Evolutionary conservation across 2,797 vertebrate species (phyloP), one percentile per base, ranked within the genome.

Genomic region (Telmatherina bonti): DNA sequence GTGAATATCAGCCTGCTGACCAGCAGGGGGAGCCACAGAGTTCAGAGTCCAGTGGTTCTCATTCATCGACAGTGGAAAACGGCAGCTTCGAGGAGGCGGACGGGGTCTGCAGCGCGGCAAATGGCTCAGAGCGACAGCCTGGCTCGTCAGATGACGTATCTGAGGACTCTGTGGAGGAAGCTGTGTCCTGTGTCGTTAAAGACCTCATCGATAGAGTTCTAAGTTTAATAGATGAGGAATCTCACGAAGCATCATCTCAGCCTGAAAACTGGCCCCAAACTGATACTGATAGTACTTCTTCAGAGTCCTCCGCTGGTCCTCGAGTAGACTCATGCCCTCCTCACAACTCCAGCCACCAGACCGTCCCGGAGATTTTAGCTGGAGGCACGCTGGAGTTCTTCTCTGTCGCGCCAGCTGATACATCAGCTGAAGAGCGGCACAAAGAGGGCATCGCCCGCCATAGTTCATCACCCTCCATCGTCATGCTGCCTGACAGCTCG

Each of bases 381-480:
- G 94, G 92, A 45, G 95, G 95, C 55, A 95, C 94, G 3, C 88
- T 96, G 52, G 96, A 94, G 26, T 94, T 97, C 79, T 84, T 98
- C 0, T 93, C 95, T 0, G 92, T 94, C 5, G 90, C 95, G 18
- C 80, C 88, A 2, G 72, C 79, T 22, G 85, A 87, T 26, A 6
- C 53, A 2, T 63, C 47, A 31, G 43, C 67, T 12, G 88, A 88
- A 29, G 93, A 91, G 65, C 91, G 91, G 57, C 91, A 86, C 64
- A 89, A 62, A 62, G 94, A 94, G 51, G 93, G 89, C 27, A 94
- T 95, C 53, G 93, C 96, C 26, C 95, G 97, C 72, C 97, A 98
- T 63, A 97, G 96, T 72, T 99, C 96, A 2, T 98, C 97, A 2
- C 96, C 96, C 16, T 98, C 96, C 57, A 96, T 98, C 33, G 92